These are phyloP conservation scores for Argyresthia goedartella DNA, from an alignment of 2,888 invertebrate genomes.

Conservation along the genomic window DNA sequence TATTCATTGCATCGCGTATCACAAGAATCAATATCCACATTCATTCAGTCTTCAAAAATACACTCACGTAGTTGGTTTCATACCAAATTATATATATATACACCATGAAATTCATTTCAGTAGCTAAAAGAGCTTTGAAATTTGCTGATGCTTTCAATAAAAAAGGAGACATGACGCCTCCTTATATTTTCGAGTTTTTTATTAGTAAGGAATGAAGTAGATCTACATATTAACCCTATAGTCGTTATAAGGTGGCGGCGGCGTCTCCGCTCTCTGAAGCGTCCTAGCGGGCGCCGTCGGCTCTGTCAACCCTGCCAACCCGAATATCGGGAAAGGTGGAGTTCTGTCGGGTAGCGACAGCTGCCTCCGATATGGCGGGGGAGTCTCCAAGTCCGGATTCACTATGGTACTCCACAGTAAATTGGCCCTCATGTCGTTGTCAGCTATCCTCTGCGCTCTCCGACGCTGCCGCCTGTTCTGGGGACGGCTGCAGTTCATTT, in stretches of 20 bases:
- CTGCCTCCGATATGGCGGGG: slow-evolving; percentile 45
- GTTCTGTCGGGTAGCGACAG: slow-evolving; percentile 38
- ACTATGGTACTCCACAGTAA: slow-evolving; percentile 47
- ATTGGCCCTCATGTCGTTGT: slow-evolving; percentile 48
- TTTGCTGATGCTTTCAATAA: no score
- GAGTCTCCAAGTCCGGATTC: slow-evolving; percentile 50
- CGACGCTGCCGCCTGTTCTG: slow-evolving; percentile 30
- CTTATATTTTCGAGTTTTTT: not conserved
- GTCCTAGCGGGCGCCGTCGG: slow-evolving; percentile 34
- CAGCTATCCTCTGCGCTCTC: slow-evolving; percentile 19
- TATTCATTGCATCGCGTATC: no score
- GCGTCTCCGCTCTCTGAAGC: slow-evolving; percentile 42
- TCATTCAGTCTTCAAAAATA: no score
- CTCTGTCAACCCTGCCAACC: slow-evolving; percentile 29
- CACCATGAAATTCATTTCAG: no score
- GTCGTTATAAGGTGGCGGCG: slow-evolving; percentile 59
- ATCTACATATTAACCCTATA: slow-evolving; percentile 17
- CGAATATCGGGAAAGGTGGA: slow-evolving; percentile 29
- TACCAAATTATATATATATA: no score
- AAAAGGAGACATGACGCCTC: no score
- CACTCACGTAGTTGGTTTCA: no score
- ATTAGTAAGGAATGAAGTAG: not conserved
- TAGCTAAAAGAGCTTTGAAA: no score
- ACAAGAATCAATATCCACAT: no score
- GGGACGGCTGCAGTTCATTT: slow-evolving; percentile 27